Evolutionary conservation across 2,888 invertebrate genomes (phyloP).

Genomic region (Meta bourneti): DNA sequence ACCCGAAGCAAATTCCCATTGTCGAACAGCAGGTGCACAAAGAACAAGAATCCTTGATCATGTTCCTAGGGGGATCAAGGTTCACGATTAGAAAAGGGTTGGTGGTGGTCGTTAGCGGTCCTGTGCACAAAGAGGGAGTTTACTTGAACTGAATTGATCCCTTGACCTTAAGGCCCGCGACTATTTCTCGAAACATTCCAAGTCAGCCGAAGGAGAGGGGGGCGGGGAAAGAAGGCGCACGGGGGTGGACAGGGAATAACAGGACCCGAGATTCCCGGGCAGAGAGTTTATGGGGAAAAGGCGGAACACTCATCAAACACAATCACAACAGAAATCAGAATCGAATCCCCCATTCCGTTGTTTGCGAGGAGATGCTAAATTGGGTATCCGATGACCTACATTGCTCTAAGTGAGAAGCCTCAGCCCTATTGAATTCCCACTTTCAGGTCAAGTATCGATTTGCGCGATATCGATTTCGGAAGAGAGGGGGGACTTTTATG

Average conservation of each 20-base stretch:
- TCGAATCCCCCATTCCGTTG: conserved; percentile 47
- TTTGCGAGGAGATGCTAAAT: conserved; percentile 69
- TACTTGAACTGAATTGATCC: not conserved
- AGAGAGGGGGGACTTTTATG: conserved; percentile 35
- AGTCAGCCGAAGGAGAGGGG: conserved; percentile 21
- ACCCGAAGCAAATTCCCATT: no score
- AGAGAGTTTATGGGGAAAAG: conserved; percentile 65
- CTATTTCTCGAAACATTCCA: conserved; percentile 65
- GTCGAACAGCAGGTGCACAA: no score
- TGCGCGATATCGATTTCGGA: conserved; percentile 63
- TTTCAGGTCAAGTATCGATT: conserved; percentile 76
- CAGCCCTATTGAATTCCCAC: conserved; percentile 73
- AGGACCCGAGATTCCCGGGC: conserved; percentile 41
- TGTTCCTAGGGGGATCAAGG: no score
- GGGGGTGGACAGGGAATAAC: conserved; percentile 4
- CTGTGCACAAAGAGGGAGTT: not conserved
- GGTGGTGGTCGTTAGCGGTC: not conserved
- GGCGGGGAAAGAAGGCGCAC: not conserved
- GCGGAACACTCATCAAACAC: conserved; percentile 66
- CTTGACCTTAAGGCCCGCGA: conserved; percentile 31
- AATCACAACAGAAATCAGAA: conserved; percentile 76
- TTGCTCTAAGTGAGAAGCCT: conserved; percentile 69
- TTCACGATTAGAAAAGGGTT: not conserved
- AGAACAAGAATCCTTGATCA: no score
- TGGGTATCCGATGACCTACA: conserved; percentile 74